A percentile compares a stretch with the other conserved stretches of the same genome.
These are phyloP conservation scores for Penaeus indicus DNA, from an alignment of 1,140 invertebrate species.

Conservation along the genomic window DNA sequence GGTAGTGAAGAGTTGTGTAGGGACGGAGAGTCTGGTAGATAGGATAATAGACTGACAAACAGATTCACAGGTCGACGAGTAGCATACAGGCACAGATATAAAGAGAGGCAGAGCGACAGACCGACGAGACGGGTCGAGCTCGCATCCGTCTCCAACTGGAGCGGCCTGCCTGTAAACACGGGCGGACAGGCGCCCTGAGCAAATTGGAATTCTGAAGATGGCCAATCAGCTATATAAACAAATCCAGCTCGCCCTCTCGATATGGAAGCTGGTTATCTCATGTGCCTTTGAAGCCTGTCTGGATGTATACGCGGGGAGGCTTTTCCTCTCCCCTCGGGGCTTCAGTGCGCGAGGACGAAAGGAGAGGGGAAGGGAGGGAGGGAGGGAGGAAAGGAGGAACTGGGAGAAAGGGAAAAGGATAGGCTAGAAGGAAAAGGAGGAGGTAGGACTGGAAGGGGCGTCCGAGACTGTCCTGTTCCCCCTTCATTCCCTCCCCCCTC, in stretches of 20 bases:
- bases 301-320: no score
- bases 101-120: no score
- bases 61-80: neutral
- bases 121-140: no score
- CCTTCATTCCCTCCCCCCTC: neutral
- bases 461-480: neutral
- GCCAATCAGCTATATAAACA: conserved; percentile 37
- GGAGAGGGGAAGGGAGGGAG: no score
- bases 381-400: no score
- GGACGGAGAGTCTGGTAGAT: no score
- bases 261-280: conserved; percentile 32
- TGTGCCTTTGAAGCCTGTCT: conserved; percentile 20
- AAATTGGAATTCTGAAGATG: conserved; percentile 40
- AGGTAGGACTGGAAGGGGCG: no score
- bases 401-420: no score
- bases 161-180: no score
- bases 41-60: neutral
- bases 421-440: no score
- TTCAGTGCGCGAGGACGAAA: neutral
- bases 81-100: neutral
- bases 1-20: no score
- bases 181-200: neutral
- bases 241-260: conserved; percentile 16
- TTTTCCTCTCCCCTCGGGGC: neutral
- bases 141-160: no score